Evolutionary conservation across 2,113 vertebrate species (phyloP).

Genomic region (Lasiurus cinereus): DNA sequence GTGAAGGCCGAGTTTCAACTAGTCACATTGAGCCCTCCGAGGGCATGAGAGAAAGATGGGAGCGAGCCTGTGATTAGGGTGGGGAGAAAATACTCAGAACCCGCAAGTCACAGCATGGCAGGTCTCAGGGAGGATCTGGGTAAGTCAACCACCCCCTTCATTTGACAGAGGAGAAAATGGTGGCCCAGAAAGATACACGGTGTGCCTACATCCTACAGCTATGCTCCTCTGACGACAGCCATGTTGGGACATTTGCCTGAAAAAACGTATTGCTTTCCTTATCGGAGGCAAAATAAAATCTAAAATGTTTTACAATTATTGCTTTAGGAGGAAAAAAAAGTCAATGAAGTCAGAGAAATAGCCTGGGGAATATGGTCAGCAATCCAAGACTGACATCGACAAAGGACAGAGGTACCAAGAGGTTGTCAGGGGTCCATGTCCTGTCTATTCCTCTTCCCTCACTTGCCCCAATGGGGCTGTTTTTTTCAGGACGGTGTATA

Average conservation of each 20-base stretch:
- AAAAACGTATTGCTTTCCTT: slow-evolving; percentile 41
- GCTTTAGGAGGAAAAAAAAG: not conserved
- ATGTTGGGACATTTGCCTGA: not conserved
- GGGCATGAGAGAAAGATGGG: not conserved
- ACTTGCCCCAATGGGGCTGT: too few relatives aligned
- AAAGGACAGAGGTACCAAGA: not conserved
- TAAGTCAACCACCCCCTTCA: not conserved
- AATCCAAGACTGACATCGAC: not conserved
- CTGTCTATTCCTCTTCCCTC: not conserved
- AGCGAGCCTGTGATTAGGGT: not conserved
- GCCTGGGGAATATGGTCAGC: not conserved
- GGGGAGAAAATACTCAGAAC: not conserved
- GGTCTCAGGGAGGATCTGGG: not conserved
- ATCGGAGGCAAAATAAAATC: slow-evolving; percentile 33
- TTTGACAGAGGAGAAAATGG: slow-evolving; percentile 8
- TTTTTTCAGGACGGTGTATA: not conserved
- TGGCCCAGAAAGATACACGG: not conserved
- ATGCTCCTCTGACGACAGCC: not conserved
- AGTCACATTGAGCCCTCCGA: not conserved
- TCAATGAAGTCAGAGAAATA: not conserved
- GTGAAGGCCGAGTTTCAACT: not conserved
- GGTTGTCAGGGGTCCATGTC: not conserved
- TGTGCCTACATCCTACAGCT: not conserved
- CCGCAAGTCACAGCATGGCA: not conserved
- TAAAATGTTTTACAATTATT: slow-evolving; percentile 40